These are phyloP conservation scores for Hyposoter didymator DNA, from an alignment of 2,888 invertebrate species.

Conservation along the genomic window DNA sequence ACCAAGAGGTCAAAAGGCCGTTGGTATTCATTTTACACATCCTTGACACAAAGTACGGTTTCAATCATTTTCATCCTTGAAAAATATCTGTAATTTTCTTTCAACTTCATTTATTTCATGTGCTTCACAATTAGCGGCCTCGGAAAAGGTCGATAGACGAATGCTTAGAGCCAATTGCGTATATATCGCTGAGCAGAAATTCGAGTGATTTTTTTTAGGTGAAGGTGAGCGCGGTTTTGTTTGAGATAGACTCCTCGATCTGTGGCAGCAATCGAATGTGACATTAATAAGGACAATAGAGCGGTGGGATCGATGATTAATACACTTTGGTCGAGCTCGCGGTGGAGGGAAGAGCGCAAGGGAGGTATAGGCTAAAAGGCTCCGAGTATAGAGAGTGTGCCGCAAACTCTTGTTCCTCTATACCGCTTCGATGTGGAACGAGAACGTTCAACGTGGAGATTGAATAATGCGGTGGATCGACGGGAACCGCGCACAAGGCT, in stretches of 20 bases:
- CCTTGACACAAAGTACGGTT: neutral
- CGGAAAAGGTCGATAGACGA: too few relatives aligned
- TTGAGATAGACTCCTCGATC: neutral
- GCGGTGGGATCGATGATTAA: constrained; percentile 16
- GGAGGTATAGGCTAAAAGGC: constrained; percentile 14
- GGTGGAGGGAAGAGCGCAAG: constrained; percentile 1
- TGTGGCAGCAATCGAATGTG: neutral
- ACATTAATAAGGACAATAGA: constrained; percentile 13
- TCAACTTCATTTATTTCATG: neutral
- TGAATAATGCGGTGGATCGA: constrained; percentile 62
- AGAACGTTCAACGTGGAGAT: constrained; percentile 55
- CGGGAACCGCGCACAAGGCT: constrained; percentile 51
- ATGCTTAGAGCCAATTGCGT: too few relatives aligned
- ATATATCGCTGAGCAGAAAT: too few relatives aligned
- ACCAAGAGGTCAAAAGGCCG: constrained; percentile 55
- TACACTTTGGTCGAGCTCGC: constrained; percentile 1
- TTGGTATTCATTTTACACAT: neutral
- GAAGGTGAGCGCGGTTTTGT: constrained; percentile 4
- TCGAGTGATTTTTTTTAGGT: neutral
- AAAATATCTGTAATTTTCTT: neutral
- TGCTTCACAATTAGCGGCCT: neutral
- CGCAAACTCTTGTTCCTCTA: constrained; percentile 25
- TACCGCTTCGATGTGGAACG: constrained; percentile 15
- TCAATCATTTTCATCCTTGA: neutral
- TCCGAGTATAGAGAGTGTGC: constrained; percentile 3